A percentile compares a stretch with the other conserved stretches of the same genome.
These are phyloP conservation scores for Ptilorrhoa leucosticta DNA, from an alignment of 2,113 vertebrate species.

Conservation along the genomic window DNA sequence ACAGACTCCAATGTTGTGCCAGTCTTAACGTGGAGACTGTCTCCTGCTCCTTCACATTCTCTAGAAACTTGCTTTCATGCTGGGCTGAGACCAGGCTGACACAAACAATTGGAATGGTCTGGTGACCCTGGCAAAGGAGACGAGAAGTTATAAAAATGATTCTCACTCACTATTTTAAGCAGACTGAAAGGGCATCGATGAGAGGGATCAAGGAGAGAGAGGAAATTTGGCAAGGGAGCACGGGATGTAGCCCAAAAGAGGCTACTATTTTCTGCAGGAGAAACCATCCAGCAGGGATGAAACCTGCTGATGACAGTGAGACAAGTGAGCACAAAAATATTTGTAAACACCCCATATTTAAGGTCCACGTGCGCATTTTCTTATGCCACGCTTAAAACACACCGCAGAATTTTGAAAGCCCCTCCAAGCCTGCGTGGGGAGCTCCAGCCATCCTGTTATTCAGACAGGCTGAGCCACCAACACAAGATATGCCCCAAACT, in stretches of 20 bases:
- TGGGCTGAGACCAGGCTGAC: background rate
- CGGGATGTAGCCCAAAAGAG: background rate
- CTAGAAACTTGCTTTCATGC: background rate
- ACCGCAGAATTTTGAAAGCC: background rate
- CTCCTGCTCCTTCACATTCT: background rate
- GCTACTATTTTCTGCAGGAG: slow-evolving; percentile 10
- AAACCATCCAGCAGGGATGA: background rate
- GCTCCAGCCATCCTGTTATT: rapidly evolving
- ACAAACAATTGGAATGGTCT: background rate
- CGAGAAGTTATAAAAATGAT: background rate
- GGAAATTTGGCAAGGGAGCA: slow-evolving; percentile 49
- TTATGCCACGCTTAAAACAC: background rate
- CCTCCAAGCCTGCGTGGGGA: background rate
- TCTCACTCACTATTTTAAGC: slow-evolving; percentile 62
- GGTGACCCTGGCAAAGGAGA: slow-evolving; percentile 48
- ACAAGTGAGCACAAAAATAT: background rate
- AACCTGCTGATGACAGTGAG: background rate
- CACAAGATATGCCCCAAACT: background rate
- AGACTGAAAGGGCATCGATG: slow-evolving; percentile 38
- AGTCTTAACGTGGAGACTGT: rapidly evolving
- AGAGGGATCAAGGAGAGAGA: slow-evolving; percentile 47
- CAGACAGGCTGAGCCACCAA: background rate
- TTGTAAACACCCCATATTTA: background rate
- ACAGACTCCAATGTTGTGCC: background rate
- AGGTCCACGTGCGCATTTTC: rapidly evolving